Base-by-base conservation (phyloP, 2,113 vertebrate species). In the Dipodomys stephensi region DNA sequence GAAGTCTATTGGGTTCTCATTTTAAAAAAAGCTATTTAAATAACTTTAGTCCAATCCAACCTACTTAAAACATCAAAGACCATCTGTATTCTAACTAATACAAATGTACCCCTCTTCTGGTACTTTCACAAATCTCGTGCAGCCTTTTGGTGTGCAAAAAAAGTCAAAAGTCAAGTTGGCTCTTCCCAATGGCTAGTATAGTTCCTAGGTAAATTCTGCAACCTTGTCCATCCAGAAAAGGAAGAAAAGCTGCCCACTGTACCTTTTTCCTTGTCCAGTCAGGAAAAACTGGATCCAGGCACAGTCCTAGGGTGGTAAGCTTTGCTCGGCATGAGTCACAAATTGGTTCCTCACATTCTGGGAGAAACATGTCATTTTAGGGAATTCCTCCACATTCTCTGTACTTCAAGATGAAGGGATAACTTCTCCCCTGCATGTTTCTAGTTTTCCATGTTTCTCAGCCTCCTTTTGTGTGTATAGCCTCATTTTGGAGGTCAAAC, bases 61-160 rank as follows among this genome's bases (percentile, higher is more conserved):
- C 18, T 1, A 74, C 3, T 49, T 22, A 62, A 8, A 46, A 44
- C 30, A 49, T 53, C 27, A n/a, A 20, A 49, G 35, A 62, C 1
- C 13, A 2, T 25, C 1, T 73, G 22, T 3, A 0, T 35, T 35
- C 19, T 67, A 77, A 25, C 2, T 2, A 53, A 82, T 6, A 44
- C 10, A 57, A n/a, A 5, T 57, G 53, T 4, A 4, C 57, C 3
- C 64, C 2, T 2, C 44, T 71, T 65, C 49, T 23, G 25, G n/a
- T 11, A 1, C 0, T 4, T 30, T 76, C 2, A n/a, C 6, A 28
- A 35, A 74, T 2, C 19, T 2, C 23, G 5, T 13, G 12, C 12
- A 57, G 12, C 68, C 8, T 15, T 62, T 4, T 62, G 44, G 23
- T 27, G 22, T 23, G 30, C 39, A 39, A 79, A 53, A 32, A 44